Evolutionary conservation across 2,888 invertebrate genomes (phyloP).

Genomic region (Drosophila helvetica): DNA sequence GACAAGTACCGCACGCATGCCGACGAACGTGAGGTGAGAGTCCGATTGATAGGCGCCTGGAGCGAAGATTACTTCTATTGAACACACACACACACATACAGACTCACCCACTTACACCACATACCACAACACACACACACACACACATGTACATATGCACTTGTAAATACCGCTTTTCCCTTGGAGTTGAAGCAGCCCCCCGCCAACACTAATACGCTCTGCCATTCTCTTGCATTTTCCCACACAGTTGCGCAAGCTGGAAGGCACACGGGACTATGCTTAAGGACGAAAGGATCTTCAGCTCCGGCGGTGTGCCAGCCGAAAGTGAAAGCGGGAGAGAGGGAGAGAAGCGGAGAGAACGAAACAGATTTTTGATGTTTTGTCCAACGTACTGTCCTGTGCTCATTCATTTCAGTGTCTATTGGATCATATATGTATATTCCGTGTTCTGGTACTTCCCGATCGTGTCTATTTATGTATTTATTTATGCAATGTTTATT

Average conservation of each 20-base stretch:
- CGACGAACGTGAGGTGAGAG: slow-evolving; percentile 89
- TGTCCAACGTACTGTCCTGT: background rate
- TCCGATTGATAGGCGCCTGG: slow-evolving; percentile 57
- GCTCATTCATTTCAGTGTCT: slow-evolving; percentile 43
- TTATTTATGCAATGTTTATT: slow-evolving; percentile 65
- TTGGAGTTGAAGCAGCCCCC: slow-evolving; percentile 45
- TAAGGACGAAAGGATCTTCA: slow-evolving; percentile 32
- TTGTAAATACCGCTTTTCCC: slow-evolving; percentile 16
- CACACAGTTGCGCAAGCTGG: slow-evolving; percentile 79
- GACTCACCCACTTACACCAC: slow-evolving; percentile 9
- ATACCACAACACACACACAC: background rate
- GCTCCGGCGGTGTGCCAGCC: slow-evolving; percentile 29
- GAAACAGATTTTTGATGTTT: slow-evolving; percentile 10
- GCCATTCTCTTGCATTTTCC: slow-evolving; percentile 30
- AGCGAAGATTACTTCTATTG: slow-evolving; percentile 72
- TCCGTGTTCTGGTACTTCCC: slow-evolving; percentile 44
- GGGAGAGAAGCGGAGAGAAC: too few species aligned
- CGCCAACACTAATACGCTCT: background rate
- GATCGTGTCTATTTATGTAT: slow-evolving; percentile 60
- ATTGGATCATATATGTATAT: slow-evolving; percentile 43
- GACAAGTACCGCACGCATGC: slow-evolving; percentile 83
- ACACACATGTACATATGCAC: background rate
- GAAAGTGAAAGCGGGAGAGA: background rate
- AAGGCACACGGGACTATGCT: slow-evolving; percentile 72
- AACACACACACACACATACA: slow-evolving; percentile 13